These are phyloP conservation scores for Halictus ligatus DNA, from an alignment of 2,888 invertebrate species.

Conservation along the genomic window DNA sequence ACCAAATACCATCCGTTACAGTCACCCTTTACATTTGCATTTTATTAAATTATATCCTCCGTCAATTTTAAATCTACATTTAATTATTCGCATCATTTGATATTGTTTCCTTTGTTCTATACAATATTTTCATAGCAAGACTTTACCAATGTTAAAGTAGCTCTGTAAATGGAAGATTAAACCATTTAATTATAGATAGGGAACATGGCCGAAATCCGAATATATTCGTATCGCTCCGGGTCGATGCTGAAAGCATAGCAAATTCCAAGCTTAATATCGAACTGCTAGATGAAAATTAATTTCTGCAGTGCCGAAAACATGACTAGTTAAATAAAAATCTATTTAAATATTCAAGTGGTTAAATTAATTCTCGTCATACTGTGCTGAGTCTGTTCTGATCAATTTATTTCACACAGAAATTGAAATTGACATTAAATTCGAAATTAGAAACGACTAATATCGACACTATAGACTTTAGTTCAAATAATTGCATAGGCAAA, in stretches of 20 bases:
- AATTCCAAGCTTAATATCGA: constrained; percentile 4
- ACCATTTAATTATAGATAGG: constrained; percentile 58
- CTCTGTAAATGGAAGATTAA: constrained; percentile 46
- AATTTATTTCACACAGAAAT: too few species aligned
- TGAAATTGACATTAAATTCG: too few species aligned
- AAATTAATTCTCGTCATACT: too few species aligned
- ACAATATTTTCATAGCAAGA: not conserved
- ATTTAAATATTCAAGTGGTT: too few species aligned
- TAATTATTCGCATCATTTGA: not conserved
- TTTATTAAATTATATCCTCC: not conserved
- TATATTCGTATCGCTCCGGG: not conserved
- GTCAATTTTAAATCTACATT: not conserved
- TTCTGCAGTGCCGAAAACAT: too few species aligned
- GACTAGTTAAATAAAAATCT: too few species aligned
- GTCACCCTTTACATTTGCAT: not conserved
- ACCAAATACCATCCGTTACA: not conserved
- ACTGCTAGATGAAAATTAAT: too few species aligned
- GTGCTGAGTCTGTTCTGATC: too few species aligned
- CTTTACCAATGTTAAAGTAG: not conserved
- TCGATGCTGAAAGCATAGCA: constrained; percentile 34
- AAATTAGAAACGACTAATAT: too few species aligned
- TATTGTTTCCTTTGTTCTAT: not conserved
- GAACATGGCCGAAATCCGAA: constrained; percentile 38
- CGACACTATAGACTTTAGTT: too few species aligned
- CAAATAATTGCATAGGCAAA: too few species aligned